Evolutionary conservation across 2,888 invertebrate species (phyloP).

Genomic region (Lycaena phlaeas): DNA sequence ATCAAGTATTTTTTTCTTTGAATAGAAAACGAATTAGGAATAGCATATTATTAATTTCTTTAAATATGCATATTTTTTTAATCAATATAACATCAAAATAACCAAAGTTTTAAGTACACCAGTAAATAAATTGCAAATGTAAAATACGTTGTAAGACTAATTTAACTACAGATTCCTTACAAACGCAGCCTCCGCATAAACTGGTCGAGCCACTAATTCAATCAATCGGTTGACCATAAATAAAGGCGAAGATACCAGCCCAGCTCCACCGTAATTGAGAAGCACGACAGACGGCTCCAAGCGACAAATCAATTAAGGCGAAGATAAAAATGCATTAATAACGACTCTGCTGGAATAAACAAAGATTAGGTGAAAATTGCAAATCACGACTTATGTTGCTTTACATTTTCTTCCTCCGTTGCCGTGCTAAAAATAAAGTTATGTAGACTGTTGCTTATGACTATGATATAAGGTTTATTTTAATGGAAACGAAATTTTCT

Average conservation of each 20-base stretch:
- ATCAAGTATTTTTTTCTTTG: too few species aligned
- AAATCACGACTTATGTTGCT: constrained; percentile 6
- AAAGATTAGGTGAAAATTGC: constrained; percentile 6
- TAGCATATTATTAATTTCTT: too few species aligned
- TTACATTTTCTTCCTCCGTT: neutral
- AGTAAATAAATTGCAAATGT: neutral
- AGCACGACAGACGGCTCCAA: constrained; percentile 51
- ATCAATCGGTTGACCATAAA: constrained; percentile 67
- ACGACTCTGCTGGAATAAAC: constrained; percentile 34
- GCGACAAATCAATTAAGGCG: constrained; percentile 65
- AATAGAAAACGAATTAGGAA: too few species aligned
- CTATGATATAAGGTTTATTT: too few species aligned
- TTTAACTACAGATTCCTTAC: constrained; percentile 5
- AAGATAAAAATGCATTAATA: constrained; percentile 62
- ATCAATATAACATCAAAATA: too few species aligned
- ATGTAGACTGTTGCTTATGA: too few species aligned
- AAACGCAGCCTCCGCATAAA: constrained; percentile 15
- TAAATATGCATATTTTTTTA: too few species aligned
- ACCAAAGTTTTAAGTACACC: neutral
- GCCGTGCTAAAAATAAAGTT: too few species aligned
- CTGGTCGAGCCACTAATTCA: constrained; percentile 63
- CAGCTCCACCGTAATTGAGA: constrained; percentile 59
- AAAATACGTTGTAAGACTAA: constrained; percentile 1
- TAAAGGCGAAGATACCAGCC: constrained; percentile 53
- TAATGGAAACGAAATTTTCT: too few species aligned